Base-by-base conservation (phyloP, 2,113 vertebrate genomes). In the Neodon shergylaensis region DNA sequence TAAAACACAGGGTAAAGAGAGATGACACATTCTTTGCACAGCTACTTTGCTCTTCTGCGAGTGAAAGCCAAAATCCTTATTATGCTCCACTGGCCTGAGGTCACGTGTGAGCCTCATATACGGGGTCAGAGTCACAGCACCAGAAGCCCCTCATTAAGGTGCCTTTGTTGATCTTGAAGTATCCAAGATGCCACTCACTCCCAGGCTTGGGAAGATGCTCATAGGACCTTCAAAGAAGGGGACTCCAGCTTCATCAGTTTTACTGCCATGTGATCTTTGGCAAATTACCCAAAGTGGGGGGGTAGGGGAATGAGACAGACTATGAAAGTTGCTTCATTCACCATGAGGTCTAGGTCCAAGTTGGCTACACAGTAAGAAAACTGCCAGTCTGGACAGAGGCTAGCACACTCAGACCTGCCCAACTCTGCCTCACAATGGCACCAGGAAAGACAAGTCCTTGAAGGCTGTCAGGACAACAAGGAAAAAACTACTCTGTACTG, bases 381-480 rank as follows among this genome's bases (percentile, higher is more conserved):
- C 5, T 42, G 78, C 39, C 92, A 82, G 39, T 95, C 79, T n/a
- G 92, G 83, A 61, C 39, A 88, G 19, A 54, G 47, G 24, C 54
- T 76, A 47, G 58, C 11, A 28, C 33, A 92, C 5, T 21, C 13
- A 33, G 42, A 58, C 33, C 58, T 49, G 24, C 33, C 90, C n/a
- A 93, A 49, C 47, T 91, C 84, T 89, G 61, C 19, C 82, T 91
- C 70, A 91, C 54, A 65, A 33, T 78, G 33, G 85, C 66, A 95
- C 58, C 72, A 77, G 77, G 70, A 96, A 92, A 49, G 58, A 91
- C 36, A 78, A 92, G 66, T 74, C 81, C 63, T 88, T 94, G 93
- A 93, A 63, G 70, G 58, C 44, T 92, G 90, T 85, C 82, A 95
- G 44, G 70, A 91, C 61, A 89, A 81, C 72, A 42, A 91, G 61